These are phyloP conservation scores for Caligus rogercresseyi DNA, from an alignment of 1,140 invertebrate genomes.

Conservation along the genomic window DNA sequence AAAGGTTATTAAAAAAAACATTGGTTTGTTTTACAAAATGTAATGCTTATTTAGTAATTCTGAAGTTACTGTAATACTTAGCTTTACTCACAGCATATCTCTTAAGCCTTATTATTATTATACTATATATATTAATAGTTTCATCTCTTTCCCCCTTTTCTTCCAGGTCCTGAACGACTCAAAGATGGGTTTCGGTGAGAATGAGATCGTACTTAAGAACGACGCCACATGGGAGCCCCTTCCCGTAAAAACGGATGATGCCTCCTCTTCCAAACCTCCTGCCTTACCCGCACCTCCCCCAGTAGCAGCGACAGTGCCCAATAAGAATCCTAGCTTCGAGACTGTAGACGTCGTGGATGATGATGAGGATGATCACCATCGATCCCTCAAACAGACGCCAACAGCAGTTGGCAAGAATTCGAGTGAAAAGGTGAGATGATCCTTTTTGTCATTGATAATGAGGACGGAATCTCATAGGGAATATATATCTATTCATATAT, in stretches of 20 bases:
- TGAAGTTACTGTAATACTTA: too few species aligned
- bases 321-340: not conserved
- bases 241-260: not conserved
- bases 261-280: not conserved
- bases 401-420: too few species aligned
- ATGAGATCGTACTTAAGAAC: slow-evolving; percentile 16
- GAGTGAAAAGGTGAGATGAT: too few species aligned
- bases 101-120: not conserved
- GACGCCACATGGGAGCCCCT: slow-evolving; percentile 17
- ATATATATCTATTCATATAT: too few species aligned
- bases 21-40: too few species aligned
- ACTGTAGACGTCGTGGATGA: slow-evolving; percentile 1
- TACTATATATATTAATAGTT: not conserved
- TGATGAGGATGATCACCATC: not conserved
- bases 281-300: not conserved
- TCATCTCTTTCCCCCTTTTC: not conserved
- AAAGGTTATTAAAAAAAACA: too few species aligned
- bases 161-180: not conserved
- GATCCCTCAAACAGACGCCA: too few species aligned
- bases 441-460: too few species aligned
- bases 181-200: not conserved
- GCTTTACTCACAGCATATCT: too few species aligned
- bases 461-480: too few species aligned
- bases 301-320: not conserved
- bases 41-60: too few species aligned